phyloP scores from a whole-genome alignment of 2,113 vertebrate genomes.

The Harpagus bidentatus region DNA sequence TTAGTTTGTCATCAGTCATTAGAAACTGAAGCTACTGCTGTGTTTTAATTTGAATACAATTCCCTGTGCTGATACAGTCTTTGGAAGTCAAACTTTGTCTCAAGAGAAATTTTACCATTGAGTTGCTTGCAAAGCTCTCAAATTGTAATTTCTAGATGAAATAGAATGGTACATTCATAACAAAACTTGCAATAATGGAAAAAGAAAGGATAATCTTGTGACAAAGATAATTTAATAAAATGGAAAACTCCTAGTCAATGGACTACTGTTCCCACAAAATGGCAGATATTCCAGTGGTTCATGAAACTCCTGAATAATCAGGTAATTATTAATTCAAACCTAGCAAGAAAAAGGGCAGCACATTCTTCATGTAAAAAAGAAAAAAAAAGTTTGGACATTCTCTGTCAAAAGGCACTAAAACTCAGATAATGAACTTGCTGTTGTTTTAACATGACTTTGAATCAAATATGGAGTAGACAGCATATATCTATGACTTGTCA shows the following conservation, averaged over 20 bases:
- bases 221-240: not conserved
- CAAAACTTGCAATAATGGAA: not conserved
- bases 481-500: not conserved
- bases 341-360: not conserved
- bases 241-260: not conserved
- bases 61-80: not conserved
- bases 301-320: not conserved
- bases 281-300: not conserved
- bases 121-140: not conserved
- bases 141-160: not conserved
- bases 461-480: not conserved
- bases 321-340: not conserved
- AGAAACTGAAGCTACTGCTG: not conserved
- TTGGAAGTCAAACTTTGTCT: not conserved
- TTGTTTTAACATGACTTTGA: not conserved
- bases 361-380: not conserved
- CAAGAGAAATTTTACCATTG: slow-evolving; percentile 3
- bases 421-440: not conserved
- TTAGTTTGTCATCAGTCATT: not conserved
- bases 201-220: not conserved
- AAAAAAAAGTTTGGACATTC: not conserved
- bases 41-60: not conserved
- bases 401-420: not conserved
- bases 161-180: not conserved
- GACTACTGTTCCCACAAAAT: not conserved